Evolutionary conservation across 2,113 vertebrate genomes (phyloP), one percentile per base, ranked within the genome.

Genomic region (Syngnathoides biaculeatus): DNA sequence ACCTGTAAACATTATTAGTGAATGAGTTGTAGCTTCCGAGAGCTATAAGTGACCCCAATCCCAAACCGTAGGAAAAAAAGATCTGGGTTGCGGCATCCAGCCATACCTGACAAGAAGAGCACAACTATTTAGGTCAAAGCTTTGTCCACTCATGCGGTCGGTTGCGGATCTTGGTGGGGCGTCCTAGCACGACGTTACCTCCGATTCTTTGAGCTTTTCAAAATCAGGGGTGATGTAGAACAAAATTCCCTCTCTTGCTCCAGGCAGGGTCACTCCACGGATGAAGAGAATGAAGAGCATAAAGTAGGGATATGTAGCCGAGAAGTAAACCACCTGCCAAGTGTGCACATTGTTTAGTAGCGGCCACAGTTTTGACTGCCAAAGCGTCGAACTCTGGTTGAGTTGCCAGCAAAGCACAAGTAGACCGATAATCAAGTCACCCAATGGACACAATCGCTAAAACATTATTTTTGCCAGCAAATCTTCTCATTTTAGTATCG

Each of bases 1-100:
- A 98, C 97, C 95, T 96, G 93, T 99, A 99, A 87, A 98, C 94
- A 58, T 99, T 98, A 80, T 99, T 98, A 87, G 98, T 94, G 92
- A 98, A 99, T 39, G 93, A 90, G 86, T 98, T 99, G 86, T 99
- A 99, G 89, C 97, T 99, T 68, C 97, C 97, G 9, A 98, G 95
- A 67, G 97, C 96, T 78, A 99, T 98, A 79, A 99, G 89, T 65
- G 96, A 98, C 0, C 97, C 97, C 77, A 99, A 90, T 77, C 97
- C 97, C 92, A 99, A 87, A 71, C 97, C 97, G 0, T 98, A 99
- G 42, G 97, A 99, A 86, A 98, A 99, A 85, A 99, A 99, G 80
- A 99, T 99, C 92, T 99, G 97, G 11, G 97, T 99, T 61, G 97
- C 97, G 55, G 97, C 97, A 82, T 99, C 97, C 80, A 98, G 90